These are phyloP conservation scores for Euborellia annulipes DNA, from an alignment of 1,140 invertebrate genomes.

Conservation along the genomic window DNA sequence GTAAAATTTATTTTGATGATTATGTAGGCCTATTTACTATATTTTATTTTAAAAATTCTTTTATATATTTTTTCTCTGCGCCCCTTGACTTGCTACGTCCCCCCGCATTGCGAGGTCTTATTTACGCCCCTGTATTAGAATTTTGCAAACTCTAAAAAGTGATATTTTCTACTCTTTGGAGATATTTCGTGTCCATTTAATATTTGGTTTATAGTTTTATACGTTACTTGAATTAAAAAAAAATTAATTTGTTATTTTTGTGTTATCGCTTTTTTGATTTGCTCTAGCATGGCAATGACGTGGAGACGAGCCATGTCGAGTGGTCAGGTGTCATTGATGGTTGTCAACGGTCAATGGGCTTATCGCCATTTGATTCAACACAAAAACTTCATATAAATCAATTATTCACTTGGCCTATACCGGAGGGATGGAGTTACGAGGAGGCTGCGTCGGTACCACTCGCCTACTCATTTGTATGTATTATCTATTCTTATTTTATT, in stretches of 20 bases:
- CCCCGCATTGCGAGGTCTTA: too few relatives aligned
- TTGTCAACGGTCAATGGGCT: slow-evolving; percentile 5
- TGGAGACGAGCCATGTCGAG: not conserved
- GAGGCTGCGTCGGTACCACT: slow-evolving; percentile 41
- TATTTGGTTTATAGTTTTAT: too few relatives aligned
- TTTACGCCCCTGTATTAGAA: too few relatives aligned
- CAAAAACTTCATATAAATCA: slow-evolving; percentile 30
- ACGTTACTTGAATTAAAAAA: not conserved
- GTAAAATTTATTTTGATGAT: too few relatives aligned
- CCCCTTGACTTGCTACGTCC: too few relatives aligned
- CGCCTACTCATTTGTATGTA: slow-evolving; percentile 17
- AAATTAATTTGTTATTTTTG: not conserved
- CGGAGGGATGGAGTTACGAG: slow-evolving; percentile 33
- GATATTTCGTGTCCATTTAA: too few relatives aligned
- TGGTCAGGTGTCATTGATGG: not conserved
- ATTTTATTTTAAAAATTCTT: too few relatives aligned
- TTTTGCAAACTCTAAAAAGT: too few relatives aligned
- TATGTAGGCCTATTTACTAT: too few relatives aligned
- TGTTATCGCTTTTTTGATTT: not conserved
- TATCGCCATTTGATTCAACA: slow-evolving; percentile 12
- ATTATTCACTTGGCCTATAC: slow-evolving; percentile 33
- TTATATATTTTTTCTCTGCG: too few relatives aligned
- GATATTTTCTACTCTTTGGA: too few relatives aligned
- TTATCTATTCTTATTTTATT: too few relatives aligned
- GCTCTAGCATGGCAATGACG: not conserved